Conservation (phyloP, 92 coral and sea anemone species). For the Chrysogorgia sp. region DNA sequence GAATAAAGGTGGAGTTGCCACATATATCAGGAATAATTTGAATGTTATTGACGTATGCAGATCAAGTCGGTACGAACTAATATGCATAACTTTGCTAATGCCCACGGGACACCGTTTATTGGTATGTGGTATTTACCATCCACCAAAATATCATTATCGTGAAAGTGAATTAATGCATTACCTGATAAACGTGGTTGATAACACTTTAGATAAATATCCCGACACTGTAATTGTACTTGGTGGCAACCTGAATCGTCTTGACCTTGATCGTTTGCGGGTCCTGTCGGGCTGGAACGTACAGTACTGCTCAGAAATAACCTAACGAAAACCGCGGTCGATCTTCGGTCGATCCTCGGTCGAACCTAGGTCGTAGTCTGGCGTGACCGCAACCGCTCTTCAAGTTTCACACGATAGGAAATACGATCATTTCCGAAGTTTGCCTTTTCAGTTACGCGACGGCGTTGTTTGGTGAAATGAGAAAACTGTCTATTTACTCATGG, state of each 20-base stretch:
- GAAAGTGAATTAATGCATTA: conserved; percentile 58
- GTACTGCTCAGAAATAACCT: too few species aligned
- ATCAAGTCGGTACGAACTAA: conserved; percentile 48
- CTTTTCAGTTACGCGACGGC: too few species aligned
- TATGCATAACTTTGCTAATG: conserved; percentile 49
- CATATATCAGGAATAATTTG: conserved; percentile 52
- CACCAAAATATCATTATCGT: conserved; percentile 55
- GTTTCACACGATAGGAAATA: too few species aligned
- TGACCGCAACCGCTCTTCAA: too few species aligned
- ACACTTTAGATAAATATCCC: conserved; percentile 57
- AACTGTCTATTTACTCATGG: too few species aligned
- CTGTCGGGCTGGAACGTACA: conserved; percentile 61
- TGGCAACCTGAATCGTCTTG: conserved; percentile 59
- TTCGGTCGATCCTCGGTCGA: too few species aligned
- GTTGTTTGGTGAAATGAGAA: too few species aligned
- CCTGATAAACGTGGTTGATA: conserved; percentile 47
- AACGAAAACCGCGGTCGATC: too few species aligned
- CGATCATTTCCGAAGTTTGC: too few species aligned
- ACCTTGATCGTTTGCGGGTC: conserved; percentile 37
- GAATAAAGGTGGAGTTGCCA: conserved; percentile 65
- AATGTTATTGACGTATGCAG: conserved; percentile 52
- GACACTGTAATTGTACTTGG: conserved; percentile 60
- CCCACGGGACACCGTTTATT: conserved; percentile 59
- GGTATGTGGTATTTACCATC: conserved; percentile 60
- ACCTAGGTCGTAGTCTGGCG: too few species aligned